A percentile compares a stretch with the other conserved stretches of the same genome.
Evolutionary conservation across 2,888 invertebrate genomes (phyloP).

Genomic region (Agrilus mali): DNA sequence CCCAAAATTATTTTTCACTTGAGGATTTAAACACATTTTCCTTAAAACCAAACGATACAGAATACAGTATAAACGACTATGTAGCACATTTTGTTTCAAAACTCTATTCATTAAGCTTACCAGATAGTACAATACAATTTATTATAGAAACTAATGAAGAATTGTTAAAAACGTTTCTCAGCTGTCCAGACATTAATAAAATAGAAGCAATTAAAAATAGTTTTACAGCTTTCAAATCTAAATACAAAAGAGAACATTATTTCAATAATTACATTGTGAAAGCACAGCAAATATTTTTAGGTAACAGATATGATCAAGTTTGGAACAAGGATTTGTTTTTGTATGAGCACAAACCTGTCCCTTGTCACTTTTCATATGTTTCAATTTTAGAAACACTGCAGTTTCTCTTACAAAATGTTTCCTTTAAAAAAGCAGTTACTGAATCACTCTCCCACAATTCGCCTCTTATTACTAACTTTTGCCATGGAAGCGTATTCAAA

Average conservation of each 20-base stretch:
- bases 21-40: not conserved
- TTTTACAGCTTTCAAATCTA: not conserved
- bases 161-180: slow-evolving; percentile 1
- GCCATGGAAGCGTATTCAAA: not conserved
- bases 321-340: slow-evolving; percentile 1
- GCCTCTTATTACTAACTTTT: not conserved
- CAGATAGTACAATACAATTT: slow-evolving; percentile 2
- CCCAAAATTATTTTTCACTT: not conserved
- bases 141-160: slow-evolving; percentile 2
- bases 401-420: slow-evolving; percentile 5
- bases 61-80: not conserved
- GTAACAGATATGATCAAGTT: slow-evolving; percentile 2
- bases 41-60: not conserved
- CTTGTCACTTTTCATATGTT: slow-evolving; percentile 5
- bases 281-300: slow-evolving; percentile 1
- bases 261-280: slow-evolving; percentile 5
- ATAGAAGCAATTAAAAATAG: not conserved
- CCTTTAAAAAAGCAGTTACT: slow-evolving; percentile 3
- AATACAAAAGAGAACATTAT: slow-evolving; percentile 5
- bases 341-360: slow-evolving; percentile 1
- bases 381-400: slow-evolving; percentile 4
- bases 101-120: slow-evolving; percentile 2
- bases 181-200: not conserved
- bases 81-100: slow-evolving; percentile 1
- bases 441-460: no score